Base-by-base conservation (phyloP, 2,797 vertebrate genomes). In the Alcedo atthis region DNA sequence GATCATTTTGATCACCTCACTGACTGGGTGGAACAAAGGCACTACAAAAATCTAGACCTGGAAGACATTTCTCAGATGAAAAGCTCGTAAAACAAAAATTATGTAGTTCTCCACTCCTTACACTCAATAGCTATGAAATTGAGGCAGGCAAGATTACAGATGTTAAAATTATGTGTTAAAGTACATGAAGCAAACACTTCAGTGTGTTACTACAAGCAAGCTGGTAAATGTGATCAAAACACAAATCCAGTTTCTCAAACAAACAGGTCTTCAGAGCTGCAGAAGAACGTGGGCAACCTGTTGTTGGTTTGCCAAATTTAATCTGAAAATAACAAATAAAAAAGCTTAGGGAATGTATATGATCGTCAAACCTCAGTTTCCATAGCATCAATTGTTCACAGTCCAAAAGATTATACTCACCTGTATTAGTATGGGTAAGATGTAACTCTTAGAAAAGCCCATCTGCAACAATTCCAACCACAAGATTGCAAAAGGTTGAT, bases 361-460 rank as follows among this genome's bases (percentile, higher is more conserved):
- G 40, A 49, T 8, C 24, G n/a, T 59, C 22, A 67, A 74, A 71
- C 5, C 1, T 9, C 13, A 18, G 62, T 81, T 84, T 84, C 55
- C 83, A 20, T 40, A 61, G 54, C 1, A 1, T 66, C 20, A 55
- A 0, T 4, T 28, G 17, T 63, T 80, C 0, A 0, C 10, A 42
- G 48, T 45, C 12, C 43, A n/a, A 73, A 93, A 81, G 37, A 91
- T 59, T 43, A 55, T 82, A 67, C 12, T 48, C 32, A 21, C 10
- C 2, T 42, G 63, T 40, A 79, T 73, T 62, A 76, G 16, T 58
- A 89, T 16, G 17, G 18, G 21, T 54, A 21, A 64, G 14, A 53
- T 0, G 0, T 20, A 43, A 79, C 40, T 85, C 76, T 30, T 1
- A 48, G 3, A 80, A 75, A 87, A 87, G 37, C 5, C 35, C n/a